A percentile compares a stretch with the other conserved stretches of the same genome.
These are phyloP conservation scores for Leucania comma DNA, from an alignment of 2,888 invertebrate species.

Conservation along the genomic window DNA sequence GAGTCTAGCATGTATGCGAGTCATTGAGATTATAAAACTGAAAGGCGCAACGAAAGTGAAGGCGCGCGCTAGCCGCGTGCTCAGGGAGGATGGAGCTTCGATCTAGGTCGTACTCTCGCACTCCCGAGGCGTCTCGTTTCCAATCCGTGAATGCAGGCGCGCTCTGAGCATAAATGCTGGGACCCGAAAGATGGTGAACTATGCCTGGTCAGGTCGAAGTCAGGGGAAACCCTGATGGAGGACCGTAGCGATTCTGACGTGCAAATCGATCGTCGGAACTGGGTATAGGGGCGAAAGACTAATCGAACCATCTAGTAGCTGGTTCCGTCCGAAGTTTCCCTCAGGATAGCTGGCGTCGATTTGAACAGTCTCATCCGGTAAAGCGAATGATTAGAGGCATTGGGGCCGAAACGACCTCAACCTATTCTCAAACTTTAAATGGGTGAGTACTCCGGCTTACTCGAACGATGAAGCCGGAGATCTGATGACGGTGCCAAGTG, in stretches of 20 bases:
- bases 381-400: slow-evolving; percentile 94
- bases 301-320: slow-evolving; percentile 95
- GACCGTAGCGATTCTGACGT: slow-evolving; percentile 94
- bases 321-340: slow-evolving; percentile 95
- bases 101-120: slow-evolving; percentile 84
- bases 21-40: slow-evolving; percentile 91
- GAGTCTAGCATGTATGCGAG: slow-evolving; percentile 92
- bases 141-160: slow-evolving; percentile 85
- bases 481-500: slow-evolving; percentile 92
- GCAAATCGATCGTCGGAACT: slow-evolving; percentile 95
- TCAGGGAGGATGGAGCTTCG: slow-evolving; percentile 85
- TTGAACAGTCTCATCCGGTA: slow-evolving; percentile 92
- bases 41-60: slow-evolving; percentile 93
- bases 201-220: slow-evolving; percentile 93
- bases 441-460: slow-evolving; percentile 92
- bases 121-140: slow-evolving; percentile 90
- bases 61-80: slow-evolving; percentile 76
- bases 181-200: slow-evolving; percentile 94
- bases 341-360: slow-evolving; percentile 92
- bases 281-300: slow-evolving; percentile 93
- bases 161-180: slow-evolving; percentile 93
- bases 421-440: slow-evolving; percentile 95
- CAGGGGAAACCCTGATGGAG: slow-evolving; percentile 93
- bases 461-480: slow-evolving; percentile 89
- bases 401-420: slow-evolving; percentile 93